phyloP scores from a whole-genome alignment of 2,113 vertebrate genomes.

The Collichthys lucidus region DNA sequence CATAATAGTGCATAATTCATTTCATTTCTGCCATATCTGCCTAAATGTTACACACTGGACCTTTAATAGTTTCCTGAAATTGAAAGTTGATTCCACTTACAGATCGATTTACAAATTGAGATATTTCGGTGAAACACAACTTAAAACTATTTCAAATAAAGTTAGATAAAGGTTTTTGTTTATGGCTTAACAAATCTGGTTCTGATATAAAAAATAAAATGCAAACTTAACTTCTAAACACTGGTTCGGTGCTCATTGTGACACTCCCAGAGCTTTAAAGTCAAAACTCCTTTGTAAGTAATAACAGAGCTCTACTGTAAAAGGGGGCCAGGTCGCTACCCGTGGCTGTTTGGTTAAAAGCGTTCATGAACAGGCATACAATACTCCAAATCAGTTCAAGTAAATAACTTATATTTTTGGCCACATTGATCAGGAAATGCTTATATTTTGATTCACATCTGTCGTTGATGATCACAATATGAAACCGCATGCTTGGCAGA shows the following conservation, averaged over 20 bases:
- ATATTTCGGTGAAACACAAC: not conserved
- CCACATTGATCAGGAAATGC: conserved; percentile 49
- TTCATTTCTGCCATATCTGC: too few relatives aligned
- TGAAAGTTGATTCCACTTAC: not conserved
- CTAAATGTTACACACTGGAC: too few relatives aligned
- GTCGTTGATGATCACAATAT: conserved; percentile 62
- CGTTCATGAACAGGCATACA: conserved; percentile 4
- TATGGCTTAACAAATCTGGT: not conserved
- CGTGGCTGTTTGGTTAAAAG: conserved; percentile 35
- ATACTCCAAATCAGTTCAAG: conserved; percentile 27
- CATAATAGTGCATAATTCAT: too few relatives aligned
- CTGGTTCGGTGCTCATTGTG: conserved; percentile 10
- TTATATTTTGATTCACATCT: conserved; percentile 68
- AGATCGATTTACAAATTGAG: not conserved
- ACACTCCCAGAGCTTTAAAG: conserved; percentile 11
- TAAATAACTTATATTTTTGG: conserved; percentile 33
- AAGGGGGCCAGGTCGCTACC: not conserved
- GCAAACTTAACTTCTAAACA: not conserved
- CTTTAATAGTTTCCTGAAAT: not conserved
- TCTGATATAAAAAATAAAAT: conserved; percentile 23
- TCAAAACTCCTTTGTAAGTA: not conserved
- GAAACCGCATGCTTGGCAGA: conserved; percentile 68
- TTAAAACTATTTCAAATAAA: not conserved
- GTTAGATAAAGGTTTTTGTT: not conserved
- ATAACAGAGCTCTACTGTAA: conserved; percentile 18